Conservation (phyloP, 2,797 vertebrate species). For the Antennarius maculatus region DNA sequence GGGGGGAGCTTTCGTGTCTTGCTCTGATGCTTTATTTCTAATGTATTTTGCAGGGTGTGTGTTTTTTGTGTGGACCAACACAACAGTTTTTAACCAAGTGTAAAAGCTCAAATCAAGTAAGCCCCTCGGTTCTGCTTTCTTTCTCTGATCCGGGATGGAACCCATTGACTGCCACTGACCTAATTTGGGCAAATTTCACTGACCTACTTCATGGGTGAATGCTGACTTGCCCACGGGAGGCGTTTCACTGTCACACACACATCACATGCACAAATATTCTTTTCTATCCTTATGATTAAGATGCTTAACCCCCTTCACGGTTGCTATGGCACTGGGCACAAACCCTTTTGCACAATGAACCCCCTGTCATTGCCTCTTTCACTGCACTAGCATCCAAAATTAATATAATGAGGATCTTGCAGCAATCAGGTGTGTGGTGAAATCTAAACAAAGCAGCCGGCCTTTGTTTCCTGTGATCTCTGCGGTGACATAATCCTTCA, state of each 20-base stretch:
- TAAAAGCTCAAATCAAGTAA: conserved; percentile 59
- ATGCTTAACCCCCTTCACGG: conserved; percentile 44
- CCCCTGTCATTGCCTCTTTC: conserved; percentile 17
- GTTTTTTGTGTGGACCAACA: conserved; percentile 20
- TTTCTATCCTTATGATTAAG: conserved; percentile 49
- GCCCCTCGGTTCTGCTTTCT: conserved; percentile 63
- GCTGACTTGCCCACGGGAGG: conserved; percentile 75
- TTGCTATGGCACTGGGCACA: conserved; percentile 34
- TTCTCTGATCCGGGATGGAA: conserved; percentile 64
- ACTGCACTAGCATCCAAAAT: conserved; percentile 42
- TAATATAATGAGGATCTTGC: conserved; percentile 56
- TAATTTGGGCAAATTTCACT: conserved; percentile 81
- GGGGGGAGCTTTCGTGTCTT: conserved; percentile 29
- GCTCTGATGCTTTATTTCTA: not conserved
- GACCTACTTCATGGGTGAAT: conserved; percentile 80
- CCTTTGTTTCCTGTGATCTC: conserved; percentile 60
- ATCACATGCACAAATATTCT: conserved; percentile 34
- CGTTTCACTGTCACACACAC: conserved; percentile 38
- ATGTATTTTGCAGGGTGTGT: conserved; percentile 10
- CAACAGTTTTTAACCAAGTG: conserved; percentile 65
- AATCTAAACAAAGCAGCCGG: conserved; percentile 59
- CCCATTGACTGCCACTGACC: conserved; percentile 77
- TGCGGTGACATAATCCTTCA: conserved; percentile 64
- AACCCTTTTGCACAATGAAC: conserved; percentile 18
- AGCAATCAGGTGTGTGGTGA: conserved; percentile 40